A percentile compares a stretch with the other conserved stretches of the same genome.
These are phyloP conservation scores for Paedocypris sp. DNA, from an alignment of 2,113 vertebrate genomes.

Conservation along the genomic window DNA sequence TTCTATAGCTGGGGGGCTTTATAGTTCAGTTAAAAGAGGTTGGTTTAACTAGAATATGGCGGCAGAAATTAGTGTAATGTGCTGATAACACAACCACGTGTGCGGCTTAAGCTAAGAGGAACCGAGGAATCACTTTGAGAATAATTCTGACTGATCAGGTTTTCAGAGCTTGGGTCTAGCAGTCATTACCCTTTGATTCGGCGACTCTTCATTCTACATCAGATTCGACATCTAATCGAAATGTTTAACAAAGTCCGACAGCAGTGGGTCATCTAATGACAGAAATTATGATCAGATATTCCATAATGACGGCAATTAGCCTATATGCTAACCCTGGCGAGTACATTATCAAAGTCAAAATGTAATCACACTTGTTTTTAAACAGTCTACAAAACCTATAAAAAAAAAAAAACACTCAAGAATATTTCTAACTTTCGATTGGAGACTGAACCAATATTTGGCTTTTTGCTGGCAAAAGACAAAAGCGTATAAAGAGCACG, in stretches of 20 bases:
- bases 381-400: no score
- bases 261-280: background rate
- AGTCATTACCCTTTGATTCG: background rate
- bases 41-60: no score
- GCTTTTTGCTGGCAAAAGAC: background rate
- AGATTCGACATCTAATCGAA: background rate
- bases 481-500: background rate
- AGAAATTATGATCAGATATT: constrained; percentile 8
- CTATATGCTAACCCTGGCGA: background rate
- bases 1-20: no score
- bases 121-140: no score
- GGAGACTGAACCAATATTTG: no score
- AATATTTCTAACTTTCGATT: no score
- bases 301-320: background rate
- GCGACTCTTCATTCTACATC: background rate
- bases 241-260: background rate
- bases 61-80: no score
- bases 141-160: no score
- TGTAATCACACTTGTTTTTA: no score
- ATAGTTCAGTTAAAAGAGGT: no score
- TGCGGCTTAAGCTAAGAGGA: no score
- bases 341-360: background rate
- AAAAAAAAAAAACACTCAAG: background rate
- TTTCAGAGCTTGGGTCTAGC: background rate
- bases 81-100: no score